A percentile compares a stretch with the other conserved stretches of the same genome.
These are phyloP conservation scores for Apteryx owenii DNA, from an alignment of 2,113 vertebrate genomes.

Conservation along the genomic window DNA sequence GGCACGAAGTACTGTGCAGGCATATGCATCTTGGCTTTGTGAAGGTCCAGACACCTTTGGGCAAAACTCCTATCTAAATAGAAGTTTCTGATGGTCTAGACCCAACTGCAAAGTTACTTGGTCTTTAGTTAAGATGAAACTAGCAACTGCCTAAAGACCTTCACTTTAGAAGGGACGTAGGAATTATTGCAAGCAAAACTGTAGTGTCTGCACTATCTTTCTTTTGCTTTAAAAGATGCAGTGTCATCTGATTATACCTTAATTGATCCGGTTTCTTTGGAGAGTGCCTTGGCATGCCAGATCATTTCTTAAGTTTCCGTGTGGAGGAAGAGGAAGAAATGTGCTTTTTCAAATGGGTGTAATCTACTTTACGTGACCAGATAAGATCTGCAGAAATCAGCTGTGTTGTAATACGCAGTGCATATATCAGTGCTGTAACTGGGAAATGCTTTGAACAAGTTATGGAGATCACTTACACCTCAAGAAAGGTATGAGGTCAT, in stretches of 20 bases:
- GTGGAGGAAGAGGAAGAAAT: not conserved
- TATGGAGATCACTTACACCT: not conserved
- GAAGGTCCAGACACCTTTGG: not conserved
- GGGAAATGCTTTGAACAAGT: not conserved
- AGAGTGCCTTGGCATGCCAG: not conserved
- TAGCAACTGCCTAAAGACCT: not conserved
- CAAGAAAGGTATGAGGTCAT: not conserved
- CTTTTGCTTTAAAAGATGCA: not conserved
- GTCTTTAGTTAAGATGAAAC: not conserved
- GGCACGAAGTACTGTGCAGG: not conserved
- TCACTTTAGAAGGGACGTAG: not conserved
- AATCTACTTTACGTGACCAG: not conserved
- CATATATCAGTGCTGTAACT: not conserved
- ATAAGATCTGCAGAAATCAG: conserved; percentile 6
- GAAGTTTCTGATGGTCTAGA: not conserved
- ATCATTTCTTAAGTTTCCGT: not conserved
- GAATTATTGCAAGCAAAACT: not conserved
- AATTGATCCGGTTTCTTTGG: not conserved
- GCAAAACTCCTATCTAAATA: not conserved
- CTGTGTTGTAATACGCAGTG: not conserved
- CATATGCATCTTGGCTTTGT: not conserved
- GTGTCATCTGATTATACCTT: not conserved
- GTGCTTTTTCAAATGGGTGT: not conserved
- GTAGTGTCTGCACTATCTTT: not conserved
- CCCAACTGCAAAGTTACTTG: not conserved